Percentiles rank a stretch among this genome's conserved stretches.
Evolutionary conservation across 2,113 vertebrate genomes (phyloP).

Genomic region (Sceloporus tristichus): DNA sequence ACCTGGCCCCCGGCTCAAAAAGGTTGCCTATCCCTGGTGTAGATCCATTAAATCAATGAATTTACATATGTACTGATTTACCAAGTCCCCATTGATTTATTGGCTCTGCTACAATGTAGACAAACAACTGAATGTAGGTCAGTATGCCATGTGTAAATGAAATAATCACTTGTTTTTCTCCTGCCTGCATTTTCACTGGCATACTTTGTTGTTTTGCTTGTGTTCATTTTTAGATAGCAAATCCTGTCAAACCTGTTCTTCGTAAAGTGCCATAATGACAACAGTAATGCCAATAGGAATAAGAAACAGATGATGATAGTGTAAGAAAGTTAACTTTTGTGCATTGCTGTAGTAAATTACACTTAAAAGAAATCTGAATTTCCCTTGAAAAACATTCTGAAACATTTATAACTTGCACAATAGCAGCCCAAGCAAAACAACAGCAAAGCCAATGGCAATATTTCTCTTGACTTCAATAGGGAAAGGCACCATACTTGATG

Average conservation of each 20-base stretch:
- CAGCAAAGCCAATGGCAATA: fast-evolving
- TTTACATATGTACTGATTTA: background rate
- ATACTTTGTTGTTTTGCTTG: background rate
- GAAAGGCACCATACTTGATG: background rate
- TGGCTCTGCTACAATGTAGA: no score
- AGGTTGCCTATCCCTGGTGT: no score
- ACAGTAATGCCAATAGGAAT: background rate
- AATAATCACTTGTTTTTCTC: background rate
- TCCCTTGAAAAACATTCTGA: conserved; percentile 37
- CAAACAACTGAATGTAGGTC: no score
- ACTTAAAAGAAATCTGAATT: background rate
- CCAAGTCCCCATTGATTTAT: no score
- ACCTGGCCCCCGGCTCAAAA: no score
- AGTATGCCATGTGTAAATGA: no score
- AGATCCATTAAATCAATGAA: background rate
- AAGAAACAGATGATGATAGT: background rate
- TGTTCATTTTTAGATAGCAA: background rate
- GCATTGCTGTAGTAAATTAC: conserved; percentile 2
- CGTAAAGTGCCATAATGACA: background rate
- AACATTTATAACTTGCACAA: conserved; percentile 39
- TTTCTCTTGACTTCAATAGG: background rate
- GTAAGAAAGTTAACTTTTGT: background rate
- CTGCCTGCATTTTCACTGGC: background rate
- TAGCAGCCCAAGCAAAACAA: fast-evolving
- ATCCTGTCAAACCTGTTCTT: background rate